phyloP scores from a whole-genome alignment of 2,888 invertebrate species.

The Lithophane leautieri region DNA sequence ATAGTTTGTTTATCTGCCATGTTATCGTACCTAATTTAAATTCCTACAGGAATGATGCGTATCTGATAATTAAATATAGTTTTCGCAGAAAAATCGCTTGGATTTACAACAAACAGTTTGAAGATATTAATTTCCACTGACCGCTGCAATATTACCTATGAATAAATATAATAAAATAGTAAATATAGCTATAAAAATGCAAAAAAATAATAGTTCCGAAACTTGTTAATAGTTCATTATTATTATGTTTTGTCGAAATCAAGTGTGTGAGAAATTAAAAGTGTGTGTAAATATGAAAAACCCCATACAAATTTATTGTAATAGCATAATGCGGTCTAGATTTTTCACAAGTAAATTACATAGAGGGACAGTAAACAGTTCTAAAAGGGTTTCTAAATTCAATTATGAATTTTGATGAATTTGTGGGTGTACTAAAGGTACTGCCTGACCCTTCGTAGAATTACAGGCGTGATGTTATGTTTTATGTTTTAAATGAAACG shows the following conservation, averaged over 20 bases:
- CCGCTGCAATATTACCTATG: not conserved
- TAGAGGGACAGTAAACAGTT: not conserved
- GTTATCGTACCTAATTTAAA: not conserved
- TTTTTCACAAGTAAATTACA: not conserved
- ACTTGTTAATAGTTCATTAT: too few species aligned
- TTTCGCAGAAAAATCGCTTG: not conserved
- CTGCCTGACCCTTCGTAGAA: too few species aligned
- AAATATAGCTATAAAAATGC: too few species aligned
- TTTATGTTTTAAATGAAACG: not conserved
- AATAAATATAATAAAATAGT: not conserved
- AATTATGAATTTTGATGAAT: too few species aligned
- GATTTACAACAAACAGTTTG: not conserved
- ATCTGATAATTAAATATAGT: not conserved
- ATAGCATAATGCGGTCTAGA: not conserved
- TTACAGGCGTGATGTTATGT: too few species aligned
- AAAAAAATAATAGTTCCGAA: too few species aligned
- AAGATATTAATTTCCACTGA: not conserved
- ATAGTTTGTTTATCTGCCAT: slow-evolving; percentile 14
- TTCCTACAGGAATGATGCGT: not conserved
- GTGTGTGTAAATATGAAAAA: too few species aligned
- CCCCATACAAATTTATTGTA: too few species aligned
- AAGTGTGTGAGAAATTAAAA: too few species aligned
- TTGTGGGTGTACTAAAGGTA: too few species aligned
- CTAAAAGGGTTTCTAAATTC: not conserved
- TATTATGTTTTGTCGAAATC: too few species aligned